Base-by-base conservation (phyloP, 2,113 vertebrate genomes). In the Forbesichthys agassizii region DNA sequence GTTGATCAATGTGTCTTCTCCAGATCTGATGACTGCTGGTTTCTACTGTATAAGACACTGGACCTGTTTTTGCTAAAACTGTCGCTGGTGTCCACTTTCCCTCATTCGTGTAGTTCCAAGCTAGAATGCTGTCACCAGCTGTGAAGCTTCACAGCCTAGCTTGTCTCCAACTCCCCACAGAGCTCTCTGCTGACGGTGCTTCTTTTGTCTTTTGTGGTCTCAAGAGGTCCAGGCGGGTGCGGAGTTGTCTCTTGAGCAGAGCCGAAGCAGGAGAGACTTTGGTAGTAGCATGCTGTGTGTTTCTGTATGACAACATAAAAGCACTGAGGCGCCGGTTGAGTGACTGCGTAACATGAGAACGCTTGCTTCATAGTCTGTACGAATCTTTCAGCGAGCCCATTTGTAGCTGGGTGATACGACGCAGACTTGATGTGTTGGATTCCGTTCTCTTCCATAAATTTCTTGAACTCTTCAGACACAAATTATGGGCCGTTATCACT, bases 401-500 rank as follows among this genome's bases (percentile, higher is more conserved):
- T 55, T 55, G 53, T n/a, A 54, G 27, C 27, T 27, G 27, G 2
- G 27, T 27, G 27, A 27, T 27, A 27, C 27, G 27, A 2, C 27
- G 27, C 4, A 54, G 53, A 54, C 53, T 54, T 54, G 53, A 12
- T 54, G 53, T 54, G 53, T 12, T 49, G 48, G 12, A 49, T 49
- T 9, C 48, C 12, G 53, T 54, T 54, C 53, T 54, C 13, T 54
- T 3, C 53, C 53, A 54, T 54, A n/a, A 4, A 54, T 54, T 11
- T 54, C 53, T 54, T 54, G 4, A 13, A 3, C 59, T 46, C 59
- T 61, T 61, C 53, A 54, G 53, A 5, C 53, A n/a, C 3, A 6
- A 54, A n/a, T 5, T 54, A 0, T 54, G 53, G 53, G 12, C 52
- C 47, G 8, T 74, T 74, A 57, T 68, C 59, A 58, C 64, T 63